Evolutionary conservation across 1,140 invertebrate species (phyloP).

Genomic region (Sycophaga agraensis): DNA sequence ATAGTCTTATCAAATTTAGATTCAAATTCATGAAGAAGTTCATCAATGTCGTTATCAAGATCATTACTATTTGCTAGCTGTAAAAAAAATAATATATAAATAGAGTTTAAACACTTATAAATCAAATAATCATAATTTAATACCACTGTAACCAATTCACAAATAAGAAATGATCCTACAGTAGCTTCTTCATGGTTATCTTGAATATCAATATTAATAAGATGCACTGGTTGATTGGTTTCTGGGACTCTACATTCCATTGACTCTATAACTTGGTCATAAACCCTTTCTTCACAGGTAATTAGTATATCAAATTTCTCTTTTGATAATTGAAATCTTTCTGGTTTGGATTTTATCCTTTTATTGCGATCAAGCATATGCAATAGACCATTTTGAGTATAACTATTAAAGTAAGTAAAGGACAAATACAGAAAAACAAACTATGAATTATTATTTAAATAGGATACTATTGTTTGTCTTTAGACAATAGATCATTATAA

Average conservation of each 20-base stretch:
- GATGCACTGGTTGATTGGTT: slow-evolving; percentile 85
- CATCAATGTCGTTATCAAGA: slow-evolving; percentile 97
- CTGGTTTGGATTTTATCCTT: slow-evolving; percentile 91
- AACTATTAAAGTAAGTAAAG: slow-evolving; percentile 61
- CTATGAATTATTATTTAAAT: slow-evolving; percentile 34
- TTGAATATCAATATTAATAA: slow-evolving; percentile 98
- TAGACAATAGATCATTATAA: slow-evolving; percentile 88
- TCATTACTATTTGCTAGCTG: slow-evolving; percentile 89
- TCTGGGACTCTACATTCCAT: slow-evolving; percentile 72
- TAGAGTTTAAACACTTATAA: slow-evolving; percentile 2
- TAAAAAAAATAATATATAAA: slow-evolving; percentile 44
- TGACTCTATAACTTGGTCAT: slow-evolving; percentile 88
- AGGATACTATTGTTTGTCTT: slow-evolving; percentile 87
- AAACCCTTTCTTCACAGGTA: slow-evolving; percentile 97
- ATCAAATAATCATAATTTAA: slow-evolving; percentile 30
- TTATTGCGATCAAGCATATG: slow-evolving; percentile 98
- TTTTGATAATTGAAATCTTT: slow-evolving; percentile 88
- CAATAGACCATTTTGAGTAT: slow-evolving; percentile 97
- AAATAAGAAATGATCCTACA: slow-evolving; percentile 98
- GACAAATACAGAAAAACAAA: slow-evolving; percentile 3
- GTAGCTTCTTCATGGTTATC: slow-evolving; percentile 99
- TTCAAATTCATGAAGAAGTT: slow-evolving; percentile 95
- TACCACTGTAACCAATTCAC: slow-evolving; percentile 90
- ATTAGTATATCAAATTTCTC: slow-evolving; percentile 97
- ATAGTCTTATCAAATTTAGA: slow-evolving; percentile 82